These are phyloP conservation scores for Cacatua alba DNA, from an alignment of 2,113 vertebrate genomes.

Conservation along the genomic window DNA sequence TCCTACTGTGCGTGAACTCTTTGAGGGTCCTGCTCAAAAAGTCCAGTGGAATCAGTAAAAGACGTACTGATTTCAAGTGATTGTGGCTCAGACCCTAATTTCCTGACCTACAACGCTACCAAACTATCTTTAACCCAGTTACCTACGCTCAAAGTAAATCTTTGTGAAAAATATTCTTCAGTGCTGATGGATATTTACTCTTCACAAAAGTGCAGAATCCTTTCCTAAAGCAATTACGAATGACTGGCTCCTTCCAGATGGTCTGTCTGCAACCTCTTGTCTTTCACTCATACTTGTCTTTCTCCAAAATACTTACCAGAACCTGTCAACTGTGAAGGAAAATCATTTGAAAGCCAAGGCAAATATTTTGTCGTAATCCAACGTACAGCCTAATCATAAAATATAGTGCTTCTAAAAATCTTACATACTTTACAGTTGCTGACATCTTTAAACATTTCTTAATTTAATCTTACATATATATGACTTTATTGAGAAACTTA, in stretches of 20 bases:
- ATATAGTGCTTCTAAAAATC: slow-evolving; percentile 59
- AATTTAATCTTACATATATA: slow-evolving; percentile 51
- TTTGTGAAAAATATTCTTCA: slow-evolving; percentile 45
- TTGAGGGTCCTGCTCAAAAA: neutral
- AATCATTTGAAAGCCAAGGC: neutral
- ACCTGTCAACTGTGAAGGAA: slow-evolving; percentile 2
- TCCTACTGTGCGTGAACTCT: neutral
- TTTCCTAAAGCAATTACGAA: slow-evolving; percentile 29
- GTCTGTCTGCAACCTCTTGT: neutral
- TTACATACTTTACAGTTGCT: slow-evolving; percentile 61
- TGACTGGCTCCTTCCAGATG: neutral
- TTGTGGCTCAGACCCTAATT: neutral
- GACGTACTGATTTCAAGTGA: neutral
- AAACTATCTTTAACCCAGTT: neutral
- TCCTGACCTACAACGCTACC: neutral
- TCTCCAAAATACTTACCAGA: slow-evolving; percentile 60
- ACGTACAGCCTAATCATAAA: slow-evolving; percentile 56
- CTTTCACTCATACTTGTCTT: neutral
- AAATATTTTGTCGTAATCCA: slow-evolving; percentile 26
- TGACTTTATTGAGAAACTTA: slow-evolving; percentile 4
- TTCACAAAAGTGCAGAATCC: slow-evolving; percentile 37
- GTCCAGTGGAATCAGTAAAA: neutral
- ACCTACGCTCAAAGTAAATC: neutral
- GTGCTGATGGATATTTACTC: slow-evolving; percentile 50
- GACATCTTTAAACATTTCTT: slow-evolving; percentile 41